These are phyloP conservation scores for Brachionus plicatilis DNA, from an alignment of 1,140 invertebrate species.

Conservation along the genomic window DNA sequence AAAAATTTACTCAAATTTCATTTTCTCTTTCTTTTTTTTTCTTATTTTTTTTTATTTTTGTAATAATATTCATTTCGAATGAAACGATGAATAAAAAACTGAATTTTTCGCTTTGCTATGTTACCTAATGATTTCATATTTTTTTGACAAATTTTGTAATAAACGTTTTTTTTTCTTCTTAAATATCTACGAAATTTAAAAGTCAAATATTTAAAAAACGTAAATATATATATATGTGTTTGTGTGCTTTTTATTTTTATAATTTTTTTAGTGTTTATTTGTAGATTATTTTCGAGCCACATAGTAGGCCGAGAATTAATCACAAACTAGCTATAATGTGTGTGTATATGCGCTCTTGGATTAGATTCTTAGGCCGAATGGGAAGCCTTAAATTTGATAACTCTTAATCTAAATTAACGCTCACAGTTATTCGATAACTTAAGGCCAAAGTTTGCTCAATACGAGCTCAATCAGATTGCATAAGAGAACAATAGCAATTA, in stretches of 20 bases:
- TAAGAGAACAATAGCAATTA: neutral
- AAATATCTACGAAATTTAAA: neutral
- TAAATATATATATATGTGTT: neutral
- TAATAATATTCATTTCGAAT: neutral
- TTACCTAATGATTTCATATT: conserved; percentile 4
- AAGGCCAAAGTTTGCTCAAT: neutral
- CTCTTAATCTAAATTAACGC: neutral
- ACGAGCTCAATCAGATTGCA: neutral
- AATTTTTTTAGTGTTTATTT: neutral
- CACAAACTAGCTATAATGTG: neutral
- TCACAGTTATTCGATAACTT: neutral
- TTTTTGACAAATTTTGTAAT: conserved; percentile 25
- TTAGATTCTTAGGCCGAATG: neutral
- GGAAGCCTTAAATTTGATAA: neutral
- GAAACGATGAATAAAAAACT: neutral
- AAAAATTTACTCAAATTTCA: neutral
- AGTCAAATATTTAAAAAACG: neutral
- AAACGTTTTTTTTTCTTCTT: neutral
- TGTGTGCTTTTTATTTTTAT: neutral
- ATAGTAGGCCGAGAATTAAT: neutral
- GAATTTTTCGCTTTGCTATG: neutral
- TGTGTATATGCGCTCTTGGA: neutral
- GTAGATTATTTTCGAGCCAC: neutral
- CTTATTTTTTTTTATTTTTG: neutral
- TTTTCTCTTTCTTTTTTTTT: no score